Evolutionary conservation across 2,113 vertebrate species (phyloP), one percentile per base, ranked within the genome.

Genomic region (Illadopsis cleaveri): DNA sequence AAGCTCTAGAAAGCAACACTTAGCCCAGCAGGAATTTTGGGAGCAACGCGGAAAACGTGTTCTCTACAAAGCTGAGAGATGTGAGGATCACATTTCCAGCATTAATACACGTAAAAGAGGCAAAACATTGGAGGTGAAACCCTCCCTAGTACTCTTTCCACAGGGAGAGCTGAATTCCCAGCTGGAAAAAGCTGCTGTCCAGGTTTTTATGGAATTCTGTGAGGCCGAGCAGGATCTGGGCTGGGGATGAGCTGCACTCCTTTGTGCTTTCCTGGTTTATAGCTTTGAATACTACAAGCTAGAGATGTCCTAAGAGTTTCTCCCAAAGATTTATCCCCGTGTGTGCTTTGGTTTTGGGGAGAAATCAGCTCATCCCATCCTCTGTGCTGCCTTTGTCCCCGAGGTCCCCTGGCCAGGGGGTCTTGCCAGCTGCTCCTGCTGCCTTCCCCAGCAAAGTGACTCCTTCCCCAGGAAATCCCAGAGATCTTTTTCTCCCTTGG

Each of bases 341-440:
- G 5, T 30, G 19, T 42, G 66, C 85, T 92, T 83, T 16, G 20
- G 82, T 77, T 72, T 3, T 81, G 89, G 76, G 76, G 50, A 86
- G 94, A 73, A 90, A 91, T 17, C 16, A 5, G 45, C 42, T 93
- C 62, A 23, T 88, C 70, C 82, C 82, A 31, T n/a, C 27, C 66
- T 6, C 56, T 80, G 23, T 70, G 85, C 85, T 97, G 96, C 87
- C 89, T 95, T 92, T 86, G n/a, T 68, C 70, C 72, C 53, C 6
- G 1, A 68, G 57, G 12, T 44, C 45, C 56, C 84, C 25, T 9
- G 54, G 79, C 20, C 45, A 15, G 3, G 11, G 77, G 77, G n/a
- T 31, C 38, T 81, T 89, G 58, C 8, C 15, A 15, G 82, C 8
- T 12, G 37, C 37, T 82, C 69, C 89, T 16, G 3, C 66, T 64